Evolutionary conservation across 2,888 invertebrate genomes (phyloP), one percentile per base, ranked within the genome.

Genomic region (Celastrina argiolus): DNA sequence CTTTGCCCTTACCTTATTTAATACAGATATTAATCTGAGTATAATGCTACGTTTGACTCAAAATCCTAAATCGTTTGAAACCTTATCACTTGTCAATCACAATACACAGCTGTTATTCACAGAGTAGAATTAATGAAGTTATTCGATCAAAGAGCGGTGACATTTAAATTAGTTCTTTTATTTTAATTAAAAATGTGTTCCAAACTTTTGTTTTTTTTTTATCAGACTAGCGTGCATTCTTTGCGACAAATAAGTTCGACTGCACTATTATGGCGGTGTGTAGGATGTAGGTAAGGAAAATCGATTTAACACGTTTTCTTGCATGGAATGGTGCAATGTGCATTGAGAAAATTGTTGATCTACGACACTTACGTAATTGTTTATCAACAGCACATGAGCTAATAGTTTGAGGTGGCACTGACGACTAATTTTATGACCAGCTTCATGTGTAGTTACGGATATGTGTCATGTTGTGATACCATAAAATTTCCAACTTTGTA

Each of bases 281-380:
- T 65, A 66, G 68, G 68, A 63, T 66, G 67, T 28, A 45, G 51
- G 69, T 69, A 14, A 67, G 69, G 73, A 66, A 73, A 73, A 73
- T 72, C 71, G 70, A 72, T 73, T 63, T 28, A 59, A 18, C 58
- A 45, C 18, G 58, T 66, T 66, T 66, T 56, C 70, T 71, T 69
- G 70, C 69, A 63, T 69, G 68, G 69, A 67, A 68, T 69, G 70
- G 67, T 69, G 72, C 67, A 71, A 72, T 56, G 41, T 68, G 41
- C 36, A 61, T 39, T 22, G 61, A 61, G 61, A 61, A 61, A 61
- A 61, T 51, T 16, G 26, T 51, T 51, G 51, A 39, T 61, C 39
- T 61, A 61, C 36, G 22, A 61, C 61, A 61, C 36, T 61, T 36
- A 36, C 61, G 36, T 61, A 61, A 61, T 61, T 31, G 31, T 8